Base-by-base conservation (phyloP, 1,140 invertebrate species). In the Amyelois transitella region DNA sequence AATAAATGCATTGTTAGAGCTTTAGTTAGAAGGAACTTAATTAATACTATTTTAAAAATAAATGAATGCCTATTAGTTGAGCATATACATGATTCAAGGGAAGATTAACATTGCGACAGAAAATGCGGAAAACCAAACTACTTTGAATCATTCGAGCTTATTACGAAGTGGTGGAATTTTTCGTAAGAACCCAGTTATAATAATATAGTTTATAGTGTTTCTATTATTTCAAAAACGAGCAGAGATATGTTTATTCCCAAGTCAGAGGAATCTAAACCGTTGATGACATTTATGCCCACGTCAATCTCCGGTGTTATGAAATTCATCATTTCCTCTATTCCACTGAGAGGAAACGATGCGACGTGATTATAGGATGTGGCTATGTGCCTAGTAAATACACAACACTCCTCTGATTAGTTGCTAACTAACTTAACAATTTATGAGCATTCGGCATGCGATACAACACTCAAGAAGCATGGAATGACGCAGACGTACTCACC, bases 401-500 rank as follows among this genome's bases (percentile, higher is more conserved):
- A 38, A 38, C n/a, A 38, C 17, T 14, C 32, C n/a, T 38, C n/a
- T n/a, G 32, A 32, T 38, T 38, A 14, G 32, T 38, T 14, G 8
- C 32, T 2, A 38, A 38, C 32, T 38, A 38, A 14, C 32, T 14
- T 5, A 14, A 2, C 7, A 1, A 4, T 24, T 24, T 14, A 38
- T 6, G 32, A 38, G 32, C 32, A 38, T 14, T 38, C n/a, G 32
- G 32, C 32, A 38, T 38, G 32, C 32, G 14, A 69, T 69, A 66
- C 64, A 56, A 66, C 61, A 12, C 43, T 18, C 49, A 56, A 43
- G 12, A 62, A 60, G 53, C 53, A 60, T 55, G 57, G 44, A 43
- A 47, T 44, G 20, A 20, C 7, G 20, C 60, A 66, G 64, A 62
- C 60, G 53, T 84, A 89, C 88, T 89, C 77, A 89, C 88, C 88